phyloP scores from a whole-genome alignment of 2,888 invertebrate species.

The Cataglyphis livida region DNA sequence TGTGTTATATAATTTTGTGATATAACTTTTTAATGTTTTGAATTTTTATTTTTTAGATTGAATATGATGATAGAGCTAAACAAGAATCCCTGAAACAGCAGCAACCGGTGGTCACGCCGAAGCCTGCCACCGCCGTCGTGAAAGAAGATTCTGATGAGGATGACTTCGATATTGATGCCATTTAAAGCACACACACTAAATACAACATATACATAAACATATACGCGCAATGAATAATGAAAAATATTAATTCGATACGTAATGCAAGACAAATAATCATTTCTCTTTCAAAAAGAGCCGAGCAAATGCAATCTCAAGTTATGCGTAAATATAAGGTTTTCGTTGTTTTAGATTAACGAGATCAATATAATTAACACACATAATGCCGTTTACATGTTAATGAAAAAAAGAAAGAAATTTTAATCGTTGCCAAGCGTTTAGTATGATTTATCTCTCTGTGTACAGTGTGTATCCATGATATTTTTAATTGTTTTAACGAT shows the following conservation, averaged over 20 bases:
- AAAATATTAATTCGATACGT: conserved; percentile 57
- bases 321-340: conserved; percentile 68
- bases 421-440: conserved; percentile 75
- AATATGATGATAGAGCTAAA: conserved; percentile 95
- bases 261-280: conserved; percentile 62
- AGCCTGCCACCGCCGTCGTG: conserved; percentile 77
- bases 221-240: conserved; percentile 35
- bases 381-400: conserved; percentile 62
- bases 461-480: conserved; percentile 69
- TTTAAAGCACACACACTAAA: conserved; percentile 87
- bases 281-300: conserved; percentile 67
- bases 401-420: conserved; percentile 70
- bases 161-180: conserved; percentile 97
- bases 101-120: conserved; percentile 86
- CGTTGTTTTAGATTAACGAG: conserved; percentile 71
- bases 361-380: conserved; percentile 55
- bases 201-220: conserved; percentile 55
- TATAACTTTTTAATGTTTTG: neutral
- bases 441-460: conserved; percentile 68
- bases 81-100: conserved; percentile 89
- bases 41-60: conserved; percentile 87
- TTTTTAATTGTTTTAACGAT: conserved; percentile 76
- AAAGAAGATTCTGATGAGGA: conserved; percentile 90
- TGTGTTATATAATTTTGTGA: neutral
- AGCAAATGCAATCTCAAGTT: conserved; percentile 72